Conservation (phyloP, 2,113 vertebrate genomes). For the Dasyurus viverrinus region DNA sequence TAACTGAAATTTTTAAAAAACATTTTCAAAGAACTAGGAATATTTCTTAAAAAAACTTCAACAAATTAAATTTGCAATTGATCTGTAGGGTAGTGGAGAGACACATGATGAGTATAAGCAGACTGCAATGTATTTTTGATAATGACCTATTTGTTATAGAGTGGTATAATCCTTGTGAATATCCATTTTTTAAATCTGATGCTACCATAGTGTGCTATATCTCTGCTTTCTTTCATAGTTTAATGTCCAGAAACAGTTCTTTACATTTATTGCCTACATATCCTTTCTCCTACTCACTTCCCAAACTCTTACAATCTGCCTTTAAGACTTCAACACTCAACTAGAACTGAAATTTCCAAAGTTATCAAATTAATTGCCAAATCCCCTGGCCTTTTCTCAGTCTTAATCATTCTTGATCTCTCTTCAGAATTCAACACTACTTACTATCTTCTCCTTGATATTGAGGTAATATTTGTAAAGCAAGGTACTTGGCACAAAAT, state of each 20-base stretch:
- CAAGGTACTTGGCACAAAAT: background rate
- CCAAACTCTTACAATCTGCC: background rate
- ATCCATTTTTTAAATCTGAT: background rate
- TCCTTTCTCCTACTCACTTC: background rate
- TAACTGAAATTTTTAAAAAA: background rate
- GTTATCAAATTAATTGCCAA: background rate
- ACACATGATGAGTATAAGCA: background rate
- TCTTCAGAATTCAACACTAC: background rate
- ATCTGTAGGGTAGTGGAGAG: background rate
- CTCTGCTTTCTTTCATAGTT: background rate
- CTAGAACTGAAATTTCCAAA: background rate
- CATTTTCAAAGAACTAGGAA: background rate
- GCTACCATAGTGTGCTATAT: background rate
- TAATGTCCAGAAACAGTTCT: background rate
- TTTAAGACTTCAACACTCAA: background rate
- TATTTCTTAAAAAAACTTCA: background rate
- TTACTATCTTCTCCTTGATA: background rate
- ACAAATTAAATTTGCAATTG: background rate
- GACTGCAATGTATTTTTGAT: background rate
- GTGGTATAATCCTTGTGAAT: background rate
- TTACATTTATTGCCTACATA: background rate
- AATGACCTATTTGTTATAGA: background rate
- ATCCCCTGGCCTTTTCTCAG: background rate
- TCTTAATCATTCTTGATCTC: background rate
- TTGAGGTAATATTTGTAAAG: background rate